Evolutionary conservation across 2,888 invertebrate species (phyloP).

Genomic region (Marasmarcha lunaedactyla): DNA sequence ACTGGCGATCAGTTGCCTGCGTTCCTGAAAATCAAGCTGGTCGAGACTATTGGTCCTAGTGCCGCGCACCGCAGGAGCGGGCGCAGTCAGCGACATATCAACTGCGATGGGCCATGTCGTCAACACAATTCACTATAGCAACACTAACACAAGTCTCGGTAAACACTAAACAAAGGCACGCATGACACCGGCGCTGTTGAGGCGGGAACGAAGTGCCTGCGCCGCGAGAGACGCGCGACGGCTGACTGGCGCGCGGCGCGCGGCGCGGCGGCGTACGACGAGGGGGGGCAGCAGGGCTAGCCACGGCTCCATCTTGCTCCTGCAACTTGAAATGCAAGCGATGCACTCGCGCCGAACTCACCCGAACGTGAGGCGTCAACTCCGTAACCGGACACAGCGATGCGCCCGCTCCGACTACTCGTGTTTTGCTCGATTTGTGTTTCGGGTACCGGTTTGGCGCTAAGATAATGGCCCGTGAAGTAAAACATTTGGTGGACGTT

Average conservation of each 20-base stretch:
- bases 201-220: constrained; percentile 35
- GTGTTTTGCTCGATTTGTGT: constrained; percentile 17
- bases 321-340: constrained; percentile 39
- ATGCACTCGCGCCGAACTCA: constrained; percentile 37
- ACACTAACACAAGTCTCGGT: constrained; percentile 30
- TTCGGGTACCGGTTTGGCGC: neutral
- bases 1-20: constrained; percentile 89
- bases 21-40: constrained; percentile 92
- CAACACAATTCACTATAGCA: constrained; percentile 35
- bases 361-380: constrained; percentile 18
- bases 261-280: constrained; percentile 20
- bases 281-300: constrained; percentile 45
- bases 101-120: constrained; percentile 57
- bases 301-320: constrained; percentile 28
- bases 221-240: constrained; percentile 62
- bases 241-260: constrained; percentile 52
- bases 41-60: constrained; percentile 85
- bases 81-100: constrained; percentile 68
- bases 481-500: constrained; percentile 1
- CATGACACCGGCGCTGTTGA: constrained; percentile 34
- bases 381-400: constrained; percentile 22
- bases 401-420: constrained; percentile 30
- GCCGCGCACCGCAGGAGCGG: constrained; percentile 65
- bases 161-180: constrained; percentile 52
- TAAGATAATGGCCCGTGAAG: neutral